A percentile compares a stretch with the other conserved stretches of the same genome.
These are phyloP conservation scores for Rhinogobio ventralis DNA, from an alignment of 2,797 vertebrate genomes.

Conservation along the genomic window DNA sequence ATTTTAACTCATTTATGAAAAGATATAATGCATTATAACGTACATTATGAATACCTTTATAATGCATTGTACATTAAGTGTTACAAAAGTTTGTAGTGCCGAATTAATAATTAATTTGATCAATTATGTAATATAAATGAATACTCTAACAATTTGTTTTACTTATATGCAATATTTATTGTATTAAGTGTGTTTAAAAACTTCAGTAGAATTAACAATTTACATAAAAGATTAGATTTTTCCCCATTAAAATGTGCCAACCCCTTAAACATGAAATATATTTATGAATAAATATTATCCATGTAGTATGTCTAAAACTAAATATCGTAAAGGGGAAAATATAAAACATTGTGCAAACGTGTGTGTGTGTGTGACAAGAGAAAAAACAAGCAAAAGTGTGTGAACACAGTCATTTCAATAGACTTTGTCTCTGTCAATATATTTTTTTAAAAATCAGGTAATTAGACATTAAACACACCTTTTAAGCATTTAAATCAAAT, in stretches of 20 bases:
- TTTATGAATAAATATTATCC: not conserved
- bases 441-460: not conserved
- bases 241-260: not conserved
- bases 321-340: not conserved
- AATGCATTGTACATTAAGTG: not conserved
- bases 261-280: not conserved
- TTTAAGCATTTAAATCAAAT: conserved; percentile 2
- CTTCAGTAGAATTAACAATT: no score
- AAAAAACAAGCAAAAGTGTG: not conserved
- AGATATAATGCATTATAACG: not conserved
- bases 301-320: not conserved
- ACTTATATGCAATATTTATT: not conserved
- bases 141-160: not conserved
- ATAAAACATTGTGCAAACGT: not conserved
- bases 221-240: no score
- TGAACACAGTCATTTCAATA: not conserved
- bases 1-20: not conserved
- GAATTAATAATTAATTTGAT: not conserved
- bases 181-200: not conserved
- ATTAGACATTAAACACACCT: not conserved
- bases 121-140: not conserved
- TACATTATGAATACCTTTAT: not conserved
- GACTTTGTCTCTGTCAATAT: not conserved
- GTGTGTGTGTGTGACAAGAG: not conserved
- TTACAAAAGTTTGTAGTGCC: not conserved